Evolutionary conservation across 2,797 vertebrate genomes (phyloP), one percentile per base, ranked within the genome.

Genomic region (Argentina silus): DNA sequence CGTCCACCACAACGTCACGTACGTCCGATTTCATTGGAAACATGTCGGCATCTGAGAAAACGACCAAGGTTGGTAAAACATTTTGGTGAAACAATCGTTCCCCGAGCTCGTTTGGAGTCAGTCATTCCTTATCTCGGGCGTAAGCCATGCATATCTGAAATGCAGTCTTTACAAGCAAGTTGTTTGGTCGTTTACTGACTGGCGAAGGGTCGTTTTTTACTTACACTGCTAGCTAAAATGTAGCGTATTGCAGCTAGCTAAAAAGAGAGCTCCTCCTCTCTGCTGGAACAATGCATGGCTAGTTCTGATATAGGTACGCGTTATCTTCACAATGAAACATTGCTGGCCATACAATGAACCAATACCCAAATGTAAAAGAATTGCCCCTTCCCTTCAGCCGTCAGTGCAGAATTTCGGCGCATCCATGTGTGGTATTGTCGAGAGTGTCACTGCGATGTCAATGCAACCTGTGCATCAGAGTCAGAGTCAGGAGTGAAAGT

Each of bases 11-110:
- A 4, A 36, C 27, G 27, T 36, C 2, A 36, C 4, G 12, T 14
- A 62, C 23, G 60, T 62, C 19, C 6, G 57, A 27, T 12, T 9
- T 19, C 60, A 62, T 14, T 68, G 36, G 81, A 90, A 92, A 90
- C 87, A 93, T 93, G 91, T 91, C 91, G 89, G 89, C 87, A 14
- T 77, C 86, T 7, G 90, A 90, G 79, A 76, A 81, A 75, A 84
- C 90, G 81, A 89, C 86, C 87, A 93, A 91, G 92, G 92, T 93
- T 23, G n/a, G 17, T 53, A 43, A 17, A 10, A 3, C 23, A 65
- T 44, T 65, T 67, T 43, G 1, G 7, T n/a, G 59, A 1, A 17
- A 14, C 27, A 23, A 23, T 3, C n/a, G 23, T 23, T 6, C 15
- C 36, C 3, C 7, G 7, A 53, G 65, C 7, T n/a, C n/a, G n/a